Conservation (phyloP, 2,113 vertebrate genomes). For the Laticauda laticaudata region DNA sequence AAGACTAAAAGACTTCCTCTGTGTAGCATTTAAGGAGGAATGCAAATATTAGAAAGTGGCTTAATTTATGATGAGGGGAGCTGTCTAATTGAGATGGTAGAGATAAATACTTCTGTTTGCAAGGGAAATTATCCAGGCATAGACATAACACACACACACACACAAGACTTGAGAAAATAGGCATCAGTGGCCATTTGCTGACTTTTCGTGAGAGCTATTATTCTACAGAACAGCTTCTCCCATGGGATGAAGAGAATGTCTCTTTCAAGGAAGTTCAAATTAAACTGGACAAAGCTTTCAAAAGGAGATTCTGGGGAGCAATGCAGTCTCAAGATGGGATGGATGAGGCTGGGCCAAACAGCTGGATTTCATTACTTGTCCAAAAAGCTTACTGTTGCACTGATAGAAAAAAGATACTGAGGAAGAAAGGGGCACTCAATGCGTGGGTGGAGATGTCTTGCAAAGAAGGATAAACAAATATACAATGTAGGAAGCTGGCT, state of each 20-base stretch:
- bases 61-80: slow-evolving; percentile 5
- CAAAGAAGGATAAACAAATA: neutral
- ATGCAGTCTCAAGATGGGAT: rapidly evolving
- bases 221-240: neutral
- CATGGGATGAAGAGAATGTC: rapidly evolving
- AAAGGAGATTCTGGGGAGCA: neutral
- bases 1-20: neutral
- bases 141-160: rapidly evolving
- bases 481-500: neutral
- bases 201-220: neutral
- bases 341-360: neutral
- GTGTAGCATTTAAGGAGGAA: neutral
- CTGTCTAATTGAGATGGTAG: neutral
- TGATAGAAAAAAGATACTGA: neutral
- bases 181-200: neutral
- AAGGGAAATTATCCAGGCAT: neutral
- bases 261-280: neutral
- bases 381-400: neutral
- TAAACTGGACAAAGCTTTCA: neutral
- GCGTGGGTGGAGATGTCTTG: too few species aligned
- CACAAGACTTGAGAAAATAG: neutral
- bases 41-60: neutral
- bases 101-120: neutral
- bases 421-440: too few species aligned
- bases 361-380: neutral